A percentile compares a stretch with the other conserved stretches of the same genome.
phyloP scores from a whole-genome alignment of 2,113 vertebrate species.

The Genyomyrus donnyi region DNA sequence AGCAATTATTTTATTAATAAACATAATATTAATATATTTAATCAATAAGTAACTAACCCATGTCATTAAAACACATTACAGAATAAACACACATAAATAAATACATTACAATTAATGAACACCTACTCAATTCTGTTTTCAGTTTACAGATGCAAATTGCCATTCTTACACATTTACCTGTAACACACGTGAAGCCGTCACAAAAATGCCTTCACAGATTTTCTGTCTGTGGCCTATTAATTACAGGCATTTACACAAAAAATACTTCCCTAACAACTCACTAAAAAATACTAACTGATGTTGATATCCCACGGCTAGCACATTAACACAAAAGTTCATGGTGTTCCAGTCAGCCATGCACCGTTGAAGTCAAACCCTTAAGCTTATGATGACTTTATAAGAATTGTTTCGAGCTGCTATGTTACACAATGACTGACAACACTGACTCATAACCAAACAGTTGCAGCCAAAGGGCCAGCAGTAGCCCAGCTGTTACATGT shows the following conservation, averaged over 20 bases:
- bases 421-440: neutral
- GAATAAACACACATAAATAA: neutral
- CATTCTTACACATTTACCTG: neutral
- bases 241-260: neutral
- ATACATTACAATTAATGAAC: neutral
- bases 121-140: neutral
- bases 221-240: neutral
- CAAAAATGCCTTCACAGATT: neutral
- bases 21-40: neutral
- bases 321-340: neutral
- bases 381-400: neutral
- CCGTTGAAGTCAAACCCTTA: neutral
- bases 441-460: neutral
- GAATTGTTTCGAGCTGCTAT: neutral
- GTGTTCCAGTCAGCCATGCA: neutral
- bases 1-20: neutral
- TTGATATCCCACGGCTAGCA: neutral
- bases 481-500: neutral
- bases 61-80: neutral
- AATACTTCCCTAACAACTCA: neutral
- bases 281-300: neutral
- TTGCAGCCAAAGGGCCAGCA: neutral
- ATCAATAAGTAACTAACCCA: neutral
- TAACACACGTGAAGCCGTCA: neutral
- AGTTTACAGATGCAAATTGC: neutral